phyloP scores from a whole-genome alignment of 2,888 invertebrate species.

The Micoletzkya japonica region DNA sequence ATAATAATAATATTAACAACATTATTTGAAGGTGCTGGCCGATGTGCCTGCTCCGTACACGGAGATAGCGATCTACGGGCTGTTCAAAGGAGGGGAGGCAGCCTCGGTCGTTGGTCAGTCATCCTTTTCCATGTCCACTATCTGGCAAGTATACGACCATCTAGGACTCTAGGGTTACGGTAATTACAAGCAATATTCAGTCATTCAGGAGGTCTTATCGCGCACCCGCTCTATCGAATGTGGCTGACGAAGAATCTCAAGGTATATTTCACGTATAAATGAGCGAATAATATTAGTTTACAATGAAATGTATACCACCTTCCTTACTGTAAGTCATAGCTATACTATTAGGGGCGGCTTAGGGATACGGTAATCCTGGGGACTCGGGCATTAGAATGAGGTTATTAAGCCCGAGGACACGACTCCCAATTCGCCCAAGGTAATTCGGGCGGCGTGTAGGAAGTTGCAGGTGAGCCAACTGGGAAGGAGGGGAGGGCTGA shows the following conservation, averaged over 20 bases:
- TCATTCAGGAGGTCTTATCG: constrained; percentile 51
- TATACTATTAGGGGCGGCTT: no score
- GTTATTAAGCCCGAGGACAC: constrained; percentile 43
- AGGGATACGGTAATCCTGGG: no score
- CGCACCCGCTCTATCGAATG: constrained; percentile 56
- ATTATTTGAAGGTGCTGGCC: constrained; percentile 38
- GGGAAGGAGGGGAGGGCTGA: no score
- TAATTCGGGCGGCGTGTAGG: constrained; percentile 53
- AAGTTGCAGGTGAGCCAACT: constrained; percentile 42
- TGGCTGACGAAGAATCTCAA: constrained; percentile 37
- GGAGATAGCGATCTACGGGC: constrained; percentile 53
- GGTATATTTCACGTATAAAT: no score
- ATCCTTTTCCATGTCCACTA: not conserved
- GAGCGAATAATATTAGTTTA: no score
- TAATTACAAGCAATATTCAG: not conserved
- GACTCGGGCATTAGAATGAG: no score
- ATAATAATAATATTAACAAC: not conserved
- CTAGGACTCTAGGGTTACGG: not conserved
- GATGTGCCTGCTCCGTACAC: constrained; percentile 48
- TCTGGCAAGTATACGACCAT: not conserved
- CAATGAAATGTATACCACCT: no score
- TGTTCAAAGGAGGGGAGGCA: constrained; percentile 52
- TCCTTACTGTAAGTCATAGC: no score
- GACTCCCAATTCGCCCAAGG: constrained; percentile 58
- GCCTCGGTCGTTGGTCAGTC: constrained; percentile 51